A percentile compares a stretch with the other conserved stretches of the same genome.
Conservation (phyloP, 2,113 vertebrate genomes). For the Pelmatolapia mariae region DNA sequence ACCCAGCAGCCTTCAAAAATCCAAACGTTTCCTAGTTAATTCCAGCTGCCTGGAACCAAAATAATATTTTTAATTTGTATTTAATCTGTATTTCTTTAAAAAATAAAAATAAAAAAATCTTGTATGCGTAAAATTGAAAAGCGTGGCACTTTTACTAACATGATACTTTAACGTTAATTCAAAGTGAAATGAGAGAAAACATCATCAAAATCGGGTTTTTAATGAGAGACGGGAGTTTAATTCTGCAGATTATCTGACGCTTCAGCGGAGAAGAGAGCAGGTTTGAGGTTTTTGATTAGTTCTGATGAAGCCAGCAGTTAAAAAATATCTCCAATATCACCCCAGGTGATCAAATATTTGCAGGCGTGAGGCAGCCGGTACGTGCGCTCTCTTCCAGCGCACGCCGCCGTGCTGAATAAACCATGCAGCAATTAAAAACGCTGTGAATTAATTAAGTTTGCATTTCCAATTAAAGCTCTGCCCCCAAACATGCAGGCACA, state of each 20-base stretch:
- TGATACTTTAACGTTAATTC: neutral
- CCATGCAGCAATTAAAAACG: slow-evolving; percentile 36
- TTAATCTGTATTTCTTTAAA: fast-evolving
- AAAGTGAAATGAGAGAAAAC: neutral
- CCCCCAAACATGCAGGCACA: neutral
- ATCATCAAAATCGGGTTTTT: neutral
- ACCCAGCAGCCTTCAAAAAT: neutral
- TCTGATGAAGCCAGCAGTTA: neutral
- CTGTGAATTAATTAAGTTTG: slow-evolving; percentile 55
- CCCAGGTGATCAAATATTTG: slow-evolving; percentile 6
- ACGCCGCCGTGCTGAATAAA: neutral
- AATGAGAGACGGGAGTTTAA: neutral
- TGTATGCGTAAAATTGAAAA: neutral
- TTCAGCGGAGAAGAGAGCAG: neutral
- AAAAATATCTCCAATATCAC: neutral
- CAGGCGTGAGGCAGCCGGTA: neutral
- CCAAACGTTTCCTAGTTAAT: neutral
- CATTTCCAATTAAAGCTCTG: slow-evolving; percentile 46
- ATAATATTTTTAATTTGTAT: neutral
- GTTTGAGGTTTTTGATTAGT: neutral
- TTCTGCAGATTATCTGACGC: neutral
- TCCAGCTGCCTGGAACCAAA: neutral
- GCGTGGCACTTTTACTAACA: neutral
- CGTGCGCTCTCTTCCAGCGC: neutral
- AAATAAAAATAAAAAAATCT: neutral